These are phyloP conservation scores for Ibidorhyncha struthersii DNA, from an alignment of 2,113 vertebrate species.

Conservation along the genomic window DNA sequence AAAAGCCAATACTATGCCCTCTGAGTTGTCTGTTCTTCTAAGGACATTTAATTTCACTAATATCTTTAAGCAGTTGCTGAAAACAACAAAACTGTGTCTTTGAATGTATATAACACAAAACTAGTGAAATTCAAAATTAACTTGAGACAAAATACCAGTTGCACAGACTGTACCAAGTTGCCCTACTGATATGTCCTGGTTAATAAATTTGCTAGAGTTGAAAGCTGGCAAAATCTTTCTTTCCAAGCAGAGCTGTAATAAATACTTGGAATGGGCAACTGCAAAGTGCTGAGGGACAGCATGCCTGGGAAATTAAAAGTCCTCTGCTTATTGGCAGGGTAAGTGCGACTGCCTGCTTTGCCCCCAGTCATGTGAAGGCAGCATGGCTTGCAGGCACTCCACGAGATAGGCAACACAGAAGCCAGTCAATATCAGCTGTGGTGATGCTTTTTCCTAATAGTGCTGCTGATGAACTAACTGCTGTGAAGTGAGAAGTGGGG, in stretches of 20 bases:
- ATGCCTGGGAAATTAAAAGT: not conserved
- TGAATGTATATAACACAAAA: not conserved
- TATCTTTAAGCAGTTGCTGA: not conserved
- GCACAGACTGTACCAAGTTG: not conserved
- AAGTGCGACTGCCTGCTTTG: fast-evolving
- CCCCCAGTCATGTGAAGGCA: not conserved
- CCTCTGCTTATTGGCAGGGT: not conserved
- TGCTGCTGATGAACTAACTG: not conserved
- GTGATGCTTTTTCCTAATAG: not conserved
- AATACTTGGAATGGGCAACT: not conserved
- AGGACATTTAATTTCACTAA: not conserved
- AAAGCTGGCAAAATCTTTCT: not conserved
- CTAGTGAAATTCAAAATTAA: not conserved
- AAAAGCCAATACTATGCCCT: not conserved
- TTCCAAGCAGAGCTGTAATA: not conserved
- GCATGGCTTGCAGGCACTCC: fast-evolving
- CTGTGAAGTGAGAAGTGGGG: not conserved
- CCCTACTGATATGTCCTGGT: not conserved
- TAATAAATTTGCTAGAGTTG: not conserved
- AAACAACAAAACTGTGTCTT: not conserved
- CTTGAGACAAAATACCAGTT: not conserved
- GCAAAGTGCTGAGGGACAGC: not conserved
- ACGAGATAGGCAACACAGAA: fast-evolving
- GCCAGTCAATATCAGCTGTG: not conserved
- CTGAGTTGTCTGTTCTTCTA: not conserved